Evolutionary conservation across 1,140 invertebrate species (phyloP), one percentile per base, ranked within the genome.

Genomic region (Drosophila tani): DNA sequence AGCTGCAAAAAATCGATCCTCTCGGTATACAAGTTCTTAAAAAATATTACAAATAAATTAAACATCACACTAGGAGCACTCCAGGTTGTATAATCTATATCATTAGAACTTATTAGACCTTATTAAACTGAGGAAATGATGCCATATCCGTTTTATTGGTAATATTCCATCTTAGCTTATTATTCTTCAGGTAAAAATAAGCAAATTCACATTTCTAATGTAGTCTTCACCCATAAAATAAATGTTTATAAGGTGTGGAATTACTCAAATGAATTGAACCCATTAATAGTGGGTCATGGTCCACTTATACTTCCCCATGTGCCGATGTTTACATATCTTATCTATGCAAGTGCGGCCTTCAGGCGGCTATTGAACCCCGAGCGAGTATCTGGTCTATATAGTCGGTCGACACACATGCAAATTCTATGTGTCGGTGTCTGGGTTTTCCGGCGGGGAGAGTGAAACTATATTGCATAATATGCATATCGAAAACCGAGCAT

Each of bases 381-480:
- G 51, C 11, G 32, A 32, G 41, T 67, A 64, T 65, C 40, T 65
- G 17, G 43, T 17, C 53, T 40, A n/a, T 15, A 24, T n/a, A 63
- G 9, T 50, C 15, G 41, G 45, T 43, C 15, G 17, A 40, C n/a
- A n/a, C 19, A 51, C 41, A 58, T 45, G 15, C 59, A 47, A 12
- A 46, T 46, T 21, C 19, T 35, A 62, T 55, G 57, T 41, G 27
- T 32, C 46, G 38, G 29, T 46, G 47, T 47, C 38, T 49, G 41
- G 29, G 46, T 45, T 65, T 62, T 62, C 17, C 43, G 43, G 24
- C 35, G 32, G 38, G 59, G 27, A 46, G 9, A 11, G 24, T 41
- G 15, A 38, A 45, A 40, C 15, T 58, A 69, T 47, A 69, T 85
- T 84, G 73, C 84, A 84, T 81, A 81, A 87, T 81, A 51, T 77